Conservation (phyloP, 1,140 invertebrate genomes). For the Eupristina koningsbergeri region DNA sequence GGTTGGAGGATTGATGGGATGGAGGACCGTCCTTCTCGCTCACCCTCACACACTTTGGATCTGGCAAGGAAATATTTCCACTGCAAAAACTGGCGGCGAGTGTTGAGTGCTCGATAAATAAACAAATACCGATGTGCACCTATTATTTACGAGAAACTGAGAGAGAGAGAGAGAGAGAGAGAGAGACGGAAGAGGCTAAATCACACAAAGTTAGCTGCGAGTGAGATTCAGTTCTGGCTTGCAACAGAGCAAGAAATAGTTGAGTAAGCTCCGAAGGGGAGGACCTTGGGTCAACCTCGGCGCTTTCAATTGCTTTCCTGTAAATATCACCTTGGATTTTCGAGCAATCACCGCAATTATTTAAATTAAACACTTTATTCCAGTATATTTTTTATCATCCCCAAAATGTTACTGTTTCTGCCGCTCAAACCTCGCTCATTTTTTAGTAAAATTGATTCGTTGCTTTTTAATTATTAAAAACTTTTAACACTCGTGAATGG, state of each 20-base stretch:
- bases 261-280: background rate
- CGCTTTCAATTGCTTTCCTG: background rate
- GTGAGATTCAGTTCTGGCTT: background rate
- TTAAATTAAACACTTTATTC: background rate
- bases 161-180: background rate
- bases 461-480: no score
- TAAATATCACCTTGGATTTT: background rate
- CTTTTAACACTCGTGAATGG: no score
- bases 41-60: background rate
- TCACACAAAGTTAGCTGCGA: constrained; percentile 20
- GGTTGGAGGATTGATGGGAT: background rate
- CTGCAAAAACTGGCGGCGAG: constrained; percentile 49
- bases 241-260: background rate
- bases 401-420: no score
- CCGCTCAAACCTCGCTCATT: no score
- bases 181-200: background rate
- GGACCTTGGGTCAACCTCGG: background rate
- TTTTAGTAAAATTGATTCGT: no score
- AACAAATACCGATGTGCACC: constrained; percentile 67
- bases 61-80: background rate
- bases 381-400: background rate
- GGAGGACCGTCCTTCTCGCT: constrained; percentile 16
- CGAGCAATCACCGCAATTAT: background rate
- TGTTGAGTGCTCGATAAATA: constrained; percentile 71
- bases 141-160: constrained; percentile 60